Evolutionary conservation across 2,113 vertebrate species (phyloP).

Genomic region (Notothenia rossii): DNA sequence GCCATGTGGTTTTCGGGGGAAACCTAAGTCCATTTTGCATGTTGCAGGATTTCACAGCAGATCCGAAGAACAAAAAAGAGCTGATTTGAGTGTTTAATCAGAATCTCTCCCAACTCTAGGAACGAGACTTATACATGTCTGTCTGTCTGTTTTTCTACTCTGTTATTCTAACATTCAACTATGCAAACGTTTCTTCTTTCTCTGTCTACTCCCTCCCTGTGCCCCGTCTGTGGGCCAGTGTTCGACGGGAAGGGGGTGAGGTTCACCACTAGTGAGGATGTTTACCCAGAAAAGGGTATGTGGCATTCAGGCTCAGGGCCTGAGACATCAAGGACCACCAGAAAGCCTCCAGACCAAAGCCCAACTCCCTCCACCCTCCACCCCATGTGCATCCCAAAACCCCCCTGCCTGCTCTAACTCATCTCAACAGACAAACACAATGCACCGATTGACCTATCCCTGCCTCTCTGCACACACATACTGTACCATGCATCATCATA

Average conservation of each 20-base stretch:
- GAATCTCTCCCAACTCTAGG: not conserved
- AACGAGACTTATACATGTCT: constrained; percentile 32
- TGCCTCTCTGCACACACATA: constrained; percentile 37
- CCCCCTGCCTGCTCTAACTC: constrained; percentile 74
- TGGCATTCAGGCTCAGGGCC: constrained; percentile 77
- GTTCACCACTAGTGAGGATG: constrained; percentile 99
- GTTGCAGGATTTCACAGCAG: constrained; percentile 5
- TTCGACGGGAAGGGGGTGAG: constrained; percentile 99
- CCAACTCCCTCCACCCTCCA: constrained; percentile 61
- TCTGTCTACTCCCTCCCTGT: constrained; percentile 70
- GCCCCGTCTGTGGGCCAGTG: constrained; percentile 88
- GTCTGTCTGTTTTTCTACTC: constrained; percentile 51
- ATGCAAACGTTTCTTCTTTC: constrained; percentile 70
- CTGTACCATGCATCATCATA: constrained; percentile 22
- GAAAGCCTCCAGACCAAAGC: constrained; percentile 65
- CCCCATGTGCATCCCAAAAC: constrained; percentile 75
- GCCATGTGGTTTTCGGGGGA: constrained; percentile 18
- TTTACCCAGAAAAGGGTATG: constrained; percentile 99
- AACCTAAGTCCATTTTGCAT: constrained; percentile 22
- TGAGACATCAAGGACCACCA: constrained; percentile 72
- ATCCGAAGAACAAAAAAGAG: not conserved
- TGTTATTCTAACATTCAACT: constrained; percentile 52
- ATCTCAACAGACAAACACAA: constrained; percentile 62
- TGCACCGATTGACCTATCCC: constrained; percentile 47
- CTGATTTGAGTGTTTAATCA: not conserved